phyloP scores from a whole-genome alignment of 2,113 vertebrate species.

The Loxodonta africana region DNA sequence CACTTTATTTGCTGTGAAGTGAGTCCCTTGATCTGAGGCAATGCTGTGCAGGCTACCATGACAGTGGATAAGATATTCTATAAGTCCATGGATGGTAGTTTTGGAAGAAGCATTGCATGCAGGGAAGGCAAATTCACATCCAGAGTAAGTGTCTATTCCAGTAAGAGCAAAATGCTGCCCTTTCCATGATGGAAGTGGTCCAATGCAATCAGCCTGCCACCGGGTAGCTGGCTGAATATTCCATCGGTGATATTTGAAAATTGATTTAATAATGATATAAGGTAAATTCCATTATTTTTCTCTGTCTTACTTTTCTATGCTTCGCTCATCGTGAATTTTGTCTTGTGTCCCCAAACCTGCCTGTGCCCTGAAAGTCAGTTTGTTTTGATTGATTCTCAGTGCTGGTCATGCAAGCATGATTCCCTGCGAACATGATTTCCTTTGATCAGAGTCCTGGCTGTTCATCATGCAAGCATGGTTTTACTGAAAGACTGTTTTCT shows the following conservation, averaged over 20 bases:
- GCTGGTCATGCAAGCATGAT: not conserved
- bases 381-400: slow-evolving; percentile 9
- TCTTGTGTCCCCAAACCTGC: not conserved
- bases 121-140: no score
- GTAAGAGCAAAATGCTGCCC: no score
- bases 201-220: no score
- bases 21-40: no score
- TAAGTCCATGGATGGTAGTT: no score
- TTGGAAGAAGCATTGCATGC: no score
- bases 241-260: slow-evolving; percentile 31
- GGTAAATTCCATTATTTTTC: slow-evolving; percentile 8
- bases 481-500: slow-evolving; percentile 27
- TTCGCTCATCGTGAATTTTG: not conserved
- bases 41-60: no score
- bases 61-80: no score
- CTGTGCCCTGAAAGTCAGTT: not conserved
- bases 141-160: no score
- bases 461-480: not conserved
- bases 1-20: no score
- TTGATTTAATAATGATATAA: not conserved
- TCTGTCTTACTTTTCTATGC: not conserved
- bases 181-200: no score
- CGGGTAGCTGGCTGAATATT: not conserved
- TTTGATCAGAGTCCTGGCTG: not conserved
- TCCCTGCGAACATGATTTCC: slow-evolving; percentile 19